Evolutionary conservation across 2,113 vertebrate genomes (phyloP), one percentile per base, ranked within the genome.

Genomic region (Lasiurus borealis): DNA sequence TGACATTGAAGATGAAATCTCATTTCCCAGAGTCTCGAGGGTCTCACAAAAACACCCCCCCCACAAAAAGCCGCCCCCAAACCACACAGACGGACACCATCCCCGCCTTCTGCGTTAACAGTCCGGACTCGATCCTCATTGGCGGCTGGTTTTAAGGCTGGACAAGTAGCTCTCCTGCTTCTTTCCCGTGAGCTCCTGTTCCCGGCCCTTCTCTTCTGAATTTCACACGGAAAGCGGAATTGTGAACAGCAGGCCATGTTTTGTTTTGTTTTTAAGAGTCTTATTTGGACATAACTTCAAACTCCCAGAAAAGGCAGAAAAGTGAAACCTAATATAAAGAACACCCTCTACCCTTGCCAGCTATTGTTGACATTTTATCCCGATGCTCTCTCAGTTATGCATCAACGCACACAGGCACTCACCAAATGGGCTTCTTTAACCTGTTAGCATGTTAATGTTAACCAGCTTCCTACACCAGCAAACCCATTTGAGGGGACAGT

Each of bases 1-100:
- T 29, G 46, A 75, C 81, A 54, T 75, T n/a, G 21, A 48, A 89
- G 46, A 77, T 69, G 40, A 90, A 95, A 93, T 87, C 77, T 88
- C 86, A 31, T 9, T 80, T 76, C 85, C 69, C 23, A 57, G 19
- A 40, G 57, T 75, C 48, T 89, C 9, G 6, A 85, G 21, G 73
- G 23, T 29, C 76, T 85, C 75, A n/a, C 15, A 57, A 72, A 80
- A 82, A 36, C 19, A 14, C 80, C 16, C 72, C 44, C 13, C 27
- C 21, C 59, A n/a, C n/a, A n/a, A n/a, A n/a, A 69, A 25, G 6
- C 11, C 7, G 7, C 3, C 15, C 18, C 46, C 44, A 48, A 36
- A 4, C 3, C 36, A 52, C 72, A 16, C 29, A 3, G 72, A 36
- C 10, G 52, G 36, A 76, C 16, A 19, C 15, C 34, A 19, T 12